Percentiles rank a stretch among this genome's conserved stretches.
phyloP scores from a whole-genome alignment of 1,140 invertebrate species.

The Plectrocnemia conspersa region DNA sequence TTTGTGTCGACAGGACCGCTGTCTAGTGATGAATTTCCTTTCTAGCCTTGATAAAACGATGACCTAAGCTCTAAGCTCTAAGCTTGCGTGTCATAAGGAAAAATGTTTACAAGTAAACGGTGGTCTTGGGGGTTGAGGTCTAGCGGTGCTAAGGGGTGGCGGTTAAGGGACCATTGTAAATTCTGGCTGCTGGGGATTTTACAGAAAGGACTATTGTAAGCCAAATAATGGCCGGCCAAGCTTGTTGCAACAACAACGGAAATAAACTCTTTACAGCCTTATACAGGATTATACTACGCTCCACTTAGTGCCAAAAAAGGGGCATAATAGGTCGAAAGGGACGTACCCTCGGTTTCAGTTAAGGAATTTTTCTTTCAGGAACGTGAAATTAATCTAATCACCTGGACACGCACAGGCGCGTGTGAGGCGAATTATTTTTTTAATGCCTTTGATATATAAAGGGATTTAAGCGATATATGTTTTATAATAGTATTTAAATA shows the following conservation, averaged over 20 bases:
- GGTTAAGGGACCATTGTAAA: conserved; percentile 15
- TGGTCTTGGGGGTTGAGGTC: background rate
- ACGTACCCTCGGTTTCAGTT: background rate
- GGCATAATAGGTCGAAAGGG: conserved; percentile 3
- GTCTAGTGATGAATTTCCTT: too few relatives aligned
- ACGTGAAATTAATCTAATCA: too few relatives aligned
- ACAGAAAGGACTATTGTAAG: conserved; percentile 10
- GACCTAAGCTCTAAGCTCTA: too few relatives aligned
- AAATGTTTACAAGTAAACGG: background rate
- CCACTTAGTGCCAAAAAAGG: background rate
- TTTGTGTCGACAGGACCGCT: too few relatives aligned
- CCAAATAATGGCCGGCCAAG: conserved; percentile 13
- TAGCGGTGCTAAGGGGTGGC: background rate
- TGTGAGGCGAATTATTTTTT: too few relatives aligned
- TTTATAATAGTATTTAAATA: too few relatives aligned
- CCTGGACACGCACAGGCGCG: too few relatives aligned
- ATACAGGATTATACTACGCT: conserved; percentile 10
- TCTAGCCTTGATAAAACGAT: too few relatives aligned
- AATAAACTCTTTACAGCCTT: conserved; percentile 18
- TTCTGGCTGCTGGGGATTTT: background rate
- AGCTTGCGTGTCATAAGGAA: conserved; percentile 1
- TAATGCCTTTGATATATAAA: too few relatives aligned
- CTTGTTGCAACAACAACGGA: conserved; percentile 21
- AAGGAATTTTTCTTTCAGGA: too few relatives aligned
- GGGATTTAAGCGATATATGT: too few relatives aligned